Conservation (phyloP, 2,797 vertebrate genomes). For the Scomberomorus guttatus region DNA sequence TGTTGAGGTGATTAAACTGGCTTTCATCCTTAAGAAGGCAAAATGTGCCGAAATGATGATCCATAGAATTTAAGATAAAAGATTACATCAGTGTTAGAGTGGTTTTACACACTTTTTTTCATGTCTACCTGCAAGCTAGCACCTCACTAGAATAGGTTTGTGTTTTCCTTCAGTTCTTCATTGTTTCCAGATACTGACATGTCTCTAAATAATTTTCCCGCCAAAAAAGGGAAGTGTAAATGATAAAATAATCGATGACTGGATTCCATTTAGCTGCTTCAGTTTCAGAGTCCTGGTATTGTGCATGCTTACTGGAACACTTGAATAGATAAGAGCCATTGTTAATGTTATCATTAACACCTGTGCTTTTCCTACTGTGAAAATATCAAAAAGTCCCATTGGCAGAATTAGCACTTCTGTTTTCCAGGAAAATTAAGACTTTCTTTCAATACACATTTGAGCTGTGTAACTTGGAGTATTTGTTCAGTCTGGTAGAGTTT, state of each 20-base stretch:
- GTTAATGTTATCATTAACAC: no score
- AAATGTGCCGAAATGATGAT: not conserved
- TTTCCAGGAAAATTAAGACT: not conserved
- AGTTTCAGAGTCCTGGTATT: no score
- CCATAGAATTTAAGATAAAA: not conserved
- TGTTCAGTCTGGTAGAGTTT: not conserved
- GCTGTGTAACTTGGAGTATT: not conserved
- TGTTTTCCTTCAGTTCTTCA: not conserved
- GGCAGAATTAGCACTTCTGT: not conserved
- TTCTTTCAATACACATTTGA: not conserved
- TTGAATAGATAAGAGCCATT: no score
- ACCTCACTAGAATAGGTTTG: no score
- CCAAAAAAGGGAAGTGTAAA: not conserved
- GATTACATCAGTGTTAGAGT: not conserved
- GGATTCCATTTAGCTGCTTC: no score
- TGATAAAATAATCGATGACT: no score
- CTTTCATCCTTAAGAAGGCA: not conserved
- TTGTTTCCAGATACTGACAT: not conserved
- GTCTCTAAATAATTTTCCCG: not conserved
- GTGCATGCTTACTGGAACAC: no score
- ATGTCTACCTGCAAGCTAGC: no score
- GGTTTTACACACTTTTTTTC: no score
- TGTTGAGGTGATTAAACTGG: not conserved
- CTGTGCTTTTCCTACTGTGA: not conserved
- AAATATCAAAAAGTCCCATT: not conserved